A percentile compares a stretch with the other conserved stretches of the same genome.
Conservation (phyloP, 2,888 invertebrate genomes). For the Drosophila mulleri region DNA sequence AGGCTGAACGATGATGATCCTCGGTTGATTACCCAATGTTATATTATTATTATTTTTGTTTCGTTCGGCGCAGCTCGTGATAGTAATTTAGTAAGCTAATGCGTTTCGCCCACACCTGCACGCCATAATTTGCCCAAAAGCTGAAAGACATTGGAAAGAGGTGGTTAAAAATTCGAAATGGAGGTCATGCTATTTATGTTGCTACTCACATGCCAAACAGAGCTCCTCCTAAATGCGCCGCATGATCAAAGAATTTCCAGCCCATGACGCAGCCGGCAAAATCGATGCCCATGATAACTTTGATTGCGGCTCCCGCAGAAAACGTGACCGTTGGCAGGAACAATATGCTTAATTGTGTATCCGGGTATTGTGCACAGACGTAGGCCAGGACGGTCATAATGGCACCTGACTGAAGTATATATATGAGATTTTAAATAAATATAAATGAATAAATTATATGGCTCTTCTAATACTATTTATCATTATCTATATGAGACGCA, state of each 20-base stretch:
- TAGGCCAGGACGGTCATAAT: slow-evolving; percentile 95
- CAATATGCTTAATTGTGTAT: slow-evolving; percentile 94
- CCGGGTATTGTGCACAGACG: slow-evolving; percentile 94
- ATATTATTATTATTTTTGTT: slow-evolving; percentile 68
- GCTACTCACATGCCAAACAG: slow-evolving; percentile 92
- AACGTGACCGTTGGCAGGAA: slow-evolving; percentile 96
- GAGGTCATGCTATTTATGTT: not conserved
- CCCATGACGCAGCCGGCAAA: slow-evolving; percentile 92
- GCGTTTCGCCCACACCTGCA: slow-evolving; percentile 81
- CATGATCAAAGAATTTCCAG: slow-evolving; percentile 98
- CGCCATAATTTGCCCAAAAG: slow-evolving; percentile 82
- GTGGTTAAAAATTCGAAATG: not conserved
- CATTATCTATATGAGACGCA: slow-evolving; percentile 86
- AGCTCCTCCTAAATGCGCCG: slow-evolving; percentile 98
- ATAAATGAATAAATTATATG: not conserved
- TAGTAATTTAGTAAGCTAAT: slow-evolving; percentile 78
- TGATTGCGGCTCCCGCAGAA: slow-evolving; percentile 93
- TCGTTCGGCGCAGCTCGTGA: slow-evolving; percentile 81
- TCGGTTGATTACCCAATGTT: slow-evolving; percentile 13
- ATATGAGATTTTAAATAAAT: slow-evolving; percentile 14
- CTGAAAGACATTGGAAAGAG: slow-evolving; percentile 48
- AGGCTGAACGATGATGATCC: slow-evolving; percentile 35
- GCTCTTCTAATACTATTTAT: not conserved
- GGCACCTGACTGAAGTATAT: slow-evolving; percentile 93
- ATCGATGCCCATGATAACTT: slow-evolving; percentile 94